Base-by-base conservation (phyloP, 2,797 vertebrate species). In the Jordanella pulchra region DNA sequence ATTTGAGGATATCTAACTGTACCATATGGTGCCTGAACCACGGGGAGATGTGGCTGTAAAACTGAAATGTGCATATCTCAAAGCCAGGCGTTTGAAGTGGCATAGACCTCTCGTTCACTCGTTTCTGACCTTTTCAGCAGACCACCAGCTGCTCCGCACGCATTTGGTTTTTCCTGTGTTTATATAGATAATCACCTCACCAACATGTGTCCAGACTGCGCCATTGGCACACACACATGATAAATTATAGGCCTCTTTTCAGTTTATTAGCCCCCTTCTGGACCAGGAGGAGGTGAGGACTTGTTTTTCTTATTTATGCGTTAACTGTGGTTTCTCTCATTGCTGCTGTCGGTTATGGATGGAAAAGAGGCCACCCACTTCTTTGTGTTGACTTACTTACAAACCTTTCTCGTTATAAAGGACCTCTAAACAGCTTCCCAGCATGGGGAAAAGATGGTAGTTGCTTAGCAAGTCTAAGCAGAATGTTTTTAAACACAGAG, bases 351-450 rank as follows among this genome's bases (percentile, higher is more conserved):
- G 55, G 4, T 55, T 75, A 23, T 28, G 14, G 50, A 50, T 23
- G 30, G 54, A 61, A 25, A 56, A 53, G 68, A 56, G 53, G 66
- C 35, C 1, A 44, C 48, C 14, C 67, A 76, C 65, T 77, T 82
- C 76, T 39, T 83, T 78, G 60, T 74, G 79, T 85, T 79, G 80
- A 44, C 79, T 84, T 81, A 65, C 72, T 82, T 82, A 78, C 76
- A 77, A 75, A 84, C 67, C 54, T 79, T 68, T 82, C 71, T 86
- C 87, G 90, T 90, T 90, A 92, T 89, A 86, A 82, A 89, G 55
- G 79, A 69, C 72, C 81, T 87, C 80, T 86, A 85, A 90, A 91
- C 76, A 90, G 86, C 74, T 80, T 79, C 60, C 77, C 83, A 81
- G 90, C 82, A 66, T 86, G 89, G 86, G 75, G 81, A 80, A 83